Evolutionary conservation across 1,140 invertebrate species (phyloP), one percentile per base, ranked within the genome.

Genomic region (Adoxophyes honmai): DNA sequence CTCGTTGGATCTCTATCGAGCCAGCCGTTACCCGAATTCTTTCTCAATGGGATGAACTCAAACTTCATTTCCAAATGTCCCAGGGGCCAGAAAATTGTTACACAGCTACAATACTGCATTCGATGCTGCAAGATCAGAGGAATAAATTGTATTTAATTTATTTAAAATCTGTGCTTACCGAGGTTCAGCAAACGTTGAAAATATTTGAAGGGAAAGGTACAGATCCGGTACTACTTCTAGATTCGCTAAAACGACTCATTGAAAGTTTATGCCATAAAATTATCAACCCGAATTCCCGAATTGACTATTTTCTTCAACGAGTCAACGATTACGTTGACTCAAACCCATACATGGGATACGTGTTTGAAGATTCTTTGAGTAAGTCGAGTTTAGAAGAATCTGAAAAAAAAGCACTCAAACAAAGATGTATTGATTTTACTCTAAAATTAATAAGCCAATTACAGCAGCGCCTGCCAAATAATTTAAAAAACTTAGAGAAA

Each of bases 1-100:
- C 82, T 5, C 59, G 80, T 57, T 88, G 78, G 77, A 59, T 87
- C 36, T 78, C 74, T 33, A 76, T 79, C 57, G 74, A 74, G 58
- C 35, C 65, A 42, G 75, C 75, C 11, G 73, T 83, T 4, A 63
- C 59, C 51, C 34, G 68, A 48, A 74, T 80, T 42, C 37, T 75
- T 6, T 62, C 79, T 9, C 79, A 87, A 56, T 87, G 75, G 73
- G 7, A 68, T 18, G 78, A 85, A 62, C 70, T 86, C 54, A 81
- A 81, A 72, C 34, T 59, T 13, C 16, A 60, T 34, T 64, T 60
- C 51, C 55, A 64, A 60, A 55, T 64, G 57, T 48, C 58, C 13
- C 61, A 59, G 33, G 52, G 59, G 13, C 11, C 59, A 35, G 14
- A 66, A 9, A 13, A 66, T 14, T 65, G 63, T 36, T 65, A 65